Conservation (phyloP, 2,113 vertebrate species). For the Hiodon tergisus region DNA sequence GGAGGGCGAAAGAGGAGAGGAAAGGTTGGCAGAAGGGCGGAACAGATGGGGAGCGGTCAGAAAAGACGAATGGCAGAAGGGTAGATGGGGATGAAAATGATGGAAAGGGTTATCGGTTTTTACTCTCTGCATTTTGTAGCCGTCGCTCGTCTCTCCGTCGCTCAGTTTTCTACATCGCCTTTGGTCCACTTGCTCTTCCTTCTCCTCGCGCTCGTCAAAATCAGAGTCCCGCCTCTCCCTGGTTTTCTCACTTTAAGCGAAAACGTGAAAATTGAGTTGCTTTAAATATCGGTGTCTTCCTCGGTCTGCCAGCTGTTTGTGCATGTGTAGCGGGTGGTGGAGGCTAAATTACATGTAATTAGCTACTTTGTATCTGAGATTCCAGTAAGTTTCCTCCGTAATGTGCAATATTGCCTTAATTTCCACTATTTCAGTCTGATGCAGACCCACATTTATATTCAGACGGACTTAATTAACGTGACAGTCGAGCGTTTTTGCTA, state of each 20-base stretch:
- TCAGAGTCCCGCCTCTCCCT: constrained; percentile 22
- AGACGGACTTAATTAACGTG: neutral
- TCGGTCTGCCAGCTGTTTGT: constrained; percentile 36
- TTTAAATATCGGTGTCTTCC: constrained; percentile 60
- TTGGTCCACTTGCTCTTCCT: constrained; percentile 17
- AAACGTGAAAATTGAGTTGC: constrained; percentile 61
- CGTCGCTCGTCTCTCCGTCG: neutral
- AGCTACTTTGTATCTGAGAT: neutral
- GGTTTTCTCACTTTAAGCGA: constrained; percentile 36
- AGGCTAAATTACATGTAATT: neutral
- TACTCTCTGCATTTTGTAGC: constrained; percentile 28
- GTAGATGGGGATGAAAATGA: constrained; percentile 20
- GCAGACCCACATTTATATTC: constrained; percentile 5
- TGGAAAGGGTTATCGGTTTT: constrained; percentile 38
- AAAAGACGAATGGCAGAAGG: constrained; percentile 40
- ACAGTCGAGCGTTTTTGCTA: neutral
- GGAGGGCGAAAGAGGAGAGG: no score
- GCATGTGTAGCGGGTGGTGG: constrained; percentile 12
- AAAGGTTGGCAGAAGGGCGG: constrained; percentile 17
- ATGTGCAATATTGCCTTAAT: no score
- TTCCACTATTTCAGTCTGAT: neutral
- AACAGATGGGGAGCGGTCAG: constrained; percentile 50
- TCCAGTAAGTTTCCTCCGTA: no score
- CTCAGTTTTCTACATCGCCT: constrained; percentile 22
- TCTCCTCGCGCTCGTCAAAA: constrained; percentile 31